Evolutionary conservation across 2,113 vertebrate species (phyloP).

Genomic region (Oenanthe oenanthe): DNA sequence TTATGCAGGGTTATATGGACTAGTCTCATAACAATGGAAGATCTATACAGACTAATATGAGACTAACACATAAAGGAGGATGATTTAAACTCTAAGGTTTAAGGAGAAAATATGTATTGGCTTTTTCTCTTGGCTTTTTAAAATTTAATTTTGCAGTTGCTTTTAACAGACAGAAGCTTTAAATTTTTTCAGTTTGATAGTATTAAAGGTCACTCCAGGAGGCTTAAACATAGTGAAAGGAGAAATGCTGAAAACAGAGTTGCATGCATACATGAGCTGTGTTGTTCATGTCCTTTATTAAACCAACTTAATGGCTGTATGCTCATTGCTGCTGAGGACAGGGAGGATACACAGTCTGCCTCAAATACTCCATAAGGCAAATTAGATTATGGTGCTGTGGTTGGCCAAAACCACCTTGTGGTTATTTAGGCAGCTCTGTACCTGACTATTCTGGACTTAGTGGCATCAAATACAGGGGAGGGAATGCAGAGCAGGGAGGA

Average conservation of each 20-base stretch:
- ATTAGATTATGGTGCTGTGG: not conserved
- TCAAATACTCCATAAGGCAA: not conserved
- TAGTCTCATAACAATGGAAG: not conserved
- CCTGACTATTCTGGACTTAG: not conserved
- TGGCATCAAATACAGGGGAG: not conserved
- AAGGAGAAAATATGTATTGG: not conserved
- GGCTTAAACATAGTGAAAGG: not conserved
- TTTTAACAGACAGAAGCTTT: not conserved
- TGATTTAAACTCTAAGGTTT: not conserved
- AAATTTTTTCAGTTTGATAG: not conserved
- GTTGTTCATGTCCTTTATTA: not conserved
- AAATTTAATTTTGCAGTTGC: not conserved
- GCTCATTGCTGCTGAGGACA: not conserved
- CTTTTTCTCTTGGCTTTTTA: not conserved
- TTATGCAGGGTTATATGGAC: not conserved
- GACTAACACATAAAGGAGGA: not conserved
- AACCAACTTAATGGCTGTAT: not conserved
- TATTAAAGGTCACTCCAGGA: not conserved
- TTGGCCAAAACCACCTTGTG: not conserved
- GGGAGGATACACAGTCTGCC: not conserved
- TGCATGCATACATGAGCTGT: not conserved
- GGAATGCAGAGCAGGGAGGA: not conserved
- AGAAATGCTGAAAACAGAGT: not conserved
- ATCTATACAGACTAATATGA: not conserved
- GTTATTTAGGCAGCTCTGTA: not conserved